These are phyloP conservation scores for Neosilurus hyrtlii DNA, from an alignment of 2,797 vertebrate genomes.

Conservation along the genomic window DNA sequence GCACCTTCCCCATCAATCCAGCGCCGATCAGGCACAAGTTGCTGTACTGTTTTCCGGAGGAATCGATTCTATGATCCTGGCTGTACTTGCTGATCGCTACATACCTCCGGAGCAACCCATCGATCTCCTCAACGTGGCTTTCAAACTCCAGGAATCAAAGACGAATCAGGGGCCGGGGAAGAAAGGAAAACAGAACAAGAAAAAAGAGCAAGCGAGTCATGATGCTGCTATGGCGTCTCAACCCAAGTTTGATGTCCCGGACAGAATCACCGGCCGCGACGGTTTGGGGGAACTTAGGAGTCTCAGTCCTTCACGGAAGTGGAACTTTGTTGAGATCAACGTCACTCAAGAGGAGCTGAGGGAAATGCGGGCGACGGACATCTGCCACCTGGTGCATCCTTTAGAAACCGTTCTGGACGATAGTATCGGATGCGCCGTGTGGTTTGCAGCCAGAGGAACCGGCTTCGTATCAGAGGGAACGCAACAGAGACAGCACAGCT, in stretches of 20 bases:
- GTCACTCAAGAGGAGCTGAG: constrained; percentile 82
- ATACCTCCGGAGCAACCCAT: constrained; percentile 80
- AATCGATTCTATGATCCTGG: constrained; percentile 90
- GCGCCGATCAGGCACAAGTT: constrained; percentile 64
- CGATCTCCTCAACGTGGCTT: constrained; percentile 98
- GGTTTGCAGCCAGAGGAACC: constrained; percentile 90
- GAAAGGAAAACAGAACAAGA: constrained; percentile 50
- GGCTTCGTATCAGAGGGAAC: constrained; percentile 68
- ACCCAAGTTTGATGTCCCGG: constrained; percentile 78
- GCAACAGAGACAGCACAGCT: constrained; percentile 70
- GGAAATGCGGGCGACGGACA: constrained; percentile 69
- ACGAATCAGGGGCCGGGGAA: constrained; percentile 52
- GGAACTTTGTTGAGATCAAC: constrained; percentile 95
- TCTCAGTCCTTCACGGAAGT: constrained; percentile 77
- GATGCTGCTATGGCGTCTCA: not conserved
- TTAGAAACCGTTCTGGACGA: constrained; percentile 91
- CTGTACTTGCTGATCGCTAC: constrained; percentile 83
- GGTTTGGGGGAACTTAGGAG: constrained; percentile 81
- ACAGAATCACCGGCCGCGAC: constrained; percentile 84
- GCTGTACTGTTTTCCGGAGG: constrained; percentile 94
- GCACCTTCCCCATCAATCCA: constrained; percentile 60
- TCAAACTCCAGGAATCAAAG: constrained; percentile 69
- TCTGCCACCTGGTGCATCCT: constrained; percentile 84
- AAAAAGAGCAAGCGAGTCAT: constrained; percentile 42
- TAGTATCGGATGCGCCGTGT: constrained; percentile 94